A percentile compares a stretch with the other conserved stretches of the same genome.
Evolutionary conservation across 1,140 invertebrate species (phyloP).

Genomic region (Drosophila seguyi): DNA sequence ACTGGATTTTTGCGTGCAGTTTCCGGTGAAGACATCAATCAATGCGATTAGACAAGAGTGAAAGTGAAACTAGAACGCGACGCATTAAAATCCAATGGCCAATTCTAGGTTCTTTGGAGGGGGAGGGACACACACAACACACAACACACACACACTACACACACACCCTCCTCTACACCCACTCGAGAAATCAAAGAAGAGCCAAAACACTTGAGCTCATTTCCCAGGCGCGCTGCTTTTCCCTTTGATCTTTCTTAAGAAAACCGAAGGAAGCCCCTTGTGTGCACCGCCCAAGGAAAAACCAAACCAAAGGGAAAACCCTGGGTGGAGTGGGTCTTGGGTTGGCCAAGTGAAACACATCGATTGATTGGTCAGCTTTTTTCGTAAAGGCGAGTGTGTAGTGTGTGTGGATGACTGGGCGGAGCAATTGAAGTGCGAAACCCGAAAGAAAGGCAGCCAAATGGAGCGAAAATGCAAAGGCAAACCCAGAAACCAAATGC

Average conservation of each 20-base stretch:
- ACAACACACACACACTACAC: too few relatives aligned
- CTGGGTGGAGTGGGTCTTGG: too few relatives aligned
- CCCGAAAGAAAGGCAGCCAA: conserved; percentile 39
- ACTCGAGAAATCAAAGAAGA: conserved; percentile 70
- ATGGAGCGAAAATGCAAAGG: conserved; percentile 53
- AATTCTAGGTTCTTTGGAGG: conserved; percentile 52
- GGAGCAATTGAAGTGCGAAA: conserved; percentile 51
- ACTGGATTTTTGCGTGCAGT: conserved; percentile 62
- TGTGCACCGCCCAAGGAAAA: conserved; percentile 14
- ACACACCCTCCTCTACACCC: conserved; percentile 51
- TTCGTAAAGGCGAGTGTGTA: conserved; percentile 10
- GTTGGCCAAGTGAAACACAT: conserved; percentile 17
- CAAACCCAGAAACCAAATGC: conserved; percentile 30
- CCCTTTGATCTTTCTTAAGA: conserved; percentile 62
- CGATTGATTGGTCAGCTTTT: conserved; percentile 45
- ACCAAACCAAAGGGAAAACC: conserved; percentile 21
- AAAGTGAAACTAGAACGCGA: conserved; percentile 55
- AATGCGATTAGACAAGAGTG: conserved; percentile 41
- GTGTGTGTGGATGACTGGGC: conserved; percentile 35
- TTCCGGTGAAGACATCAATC: conserved; percentile 45
- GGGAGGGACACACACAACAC: neutral
- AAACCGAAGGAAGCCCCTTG: conserved; percentile 26
- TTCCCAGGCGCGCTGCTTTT: conserved; percentile 57
- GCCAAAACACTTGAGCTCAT: conserved; percentile 65
- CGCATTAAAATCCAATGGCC: conserved; percentile 67